phyloP scores from a whole-genome alignment of 2,113 vertebrate genomes.

The Neogale vison region DNA sequence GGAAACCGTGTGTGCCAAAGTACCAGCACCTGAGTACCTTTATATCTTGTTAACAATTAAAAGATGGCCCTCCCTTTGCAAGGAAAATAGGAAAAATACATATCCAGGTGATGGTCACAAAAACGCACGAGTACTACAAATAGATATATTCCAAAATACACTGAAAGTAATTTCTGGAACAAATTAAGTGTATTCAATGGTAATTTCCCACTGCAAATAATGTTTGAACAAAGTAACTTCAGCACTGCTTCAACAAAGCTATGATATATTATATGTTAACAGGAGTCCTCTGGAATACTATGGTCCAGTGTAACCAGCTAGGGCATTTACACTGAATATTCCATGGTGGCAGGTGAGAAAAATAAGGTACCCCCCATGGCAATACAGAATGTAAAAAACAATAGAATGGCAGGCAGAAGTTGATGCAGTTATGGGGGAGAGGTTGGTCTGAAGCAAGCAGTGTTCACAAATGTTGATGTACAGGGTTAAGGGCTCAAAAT shows the following conservation, averaged over 20 bases:
- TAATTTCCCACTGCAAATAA: constrained; percentile 54
- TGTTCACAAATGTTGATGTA: not conserved
- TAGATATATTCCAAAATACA: constrained; percentile 35
- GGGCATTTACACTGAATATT: not conserved
- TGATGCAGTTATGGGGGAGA: not conserved
- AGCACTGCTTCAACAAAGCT: not conserved
- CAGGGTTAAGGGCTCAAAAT: not conserved
- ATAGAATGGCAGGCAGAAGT: not conserved
- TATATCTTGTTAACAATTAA: constrained; percentile 41
- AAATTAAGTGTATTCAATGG: constrained; percentile 26
- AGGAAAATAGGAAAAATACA: not conserved
- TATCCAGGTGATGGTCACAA: not conserved
- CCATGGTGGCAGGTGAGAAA: not conserved
- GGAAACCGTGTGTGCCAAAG: not conserved
- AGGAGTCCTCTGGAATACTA: constrained; percentile 1
- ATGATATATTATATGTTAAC: not conserved
- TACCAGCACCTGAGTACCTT: not conserved
- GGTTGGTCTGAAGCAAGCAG: not conserved
- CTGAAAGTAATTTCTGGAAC: constrained; percentile 29
- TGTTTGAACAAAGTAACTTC: constrained; percentile 34
- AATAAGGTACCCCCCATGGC: not conserved
- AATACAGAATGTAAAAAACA: constrained; percentile 13
- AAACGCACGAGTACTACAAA: not conserved
- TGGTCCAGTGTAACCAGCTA: not conserved
- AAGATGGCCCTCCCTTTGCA: not conserved